phyloP scores from a whole-genome alignment of 2,113 vertebrate genomes.

The Mirounga angustirostris region DNA sequence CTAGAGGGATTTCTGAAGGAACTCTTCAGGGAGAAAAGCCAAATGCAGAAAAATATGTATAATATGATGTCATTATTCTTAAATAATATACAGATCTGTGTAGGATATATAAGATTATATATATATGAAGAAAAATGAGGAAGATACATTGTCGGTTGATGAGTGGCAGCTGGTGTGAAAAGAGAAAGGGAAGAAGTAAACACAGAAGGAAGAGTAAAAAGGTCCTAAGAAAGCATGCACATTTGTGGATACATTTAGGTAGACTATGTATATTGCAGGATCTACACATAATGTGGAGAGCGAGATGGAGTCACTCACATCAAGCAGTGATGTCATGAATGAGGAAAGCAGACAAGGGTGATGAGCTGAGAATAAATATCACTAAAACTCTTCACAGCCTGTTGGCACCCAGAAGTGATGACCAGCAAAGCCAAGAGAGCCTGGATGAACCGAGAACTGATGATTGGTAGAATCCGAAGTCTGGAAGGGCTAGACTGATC shows the following conservation, averaged over 20 bases:
- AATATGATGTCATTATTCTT: constrained; percentile 9
- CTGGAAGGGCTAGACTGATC: not conserved
- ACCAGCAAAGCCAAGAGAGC: not conserved
- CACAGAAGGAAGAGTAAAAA: not conserved
- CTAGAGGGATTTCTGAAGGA: not conserved
- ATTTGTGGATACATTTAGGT: not conserved
- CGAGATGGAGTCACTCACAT: not conserved
- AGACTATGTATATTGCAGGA: not conserved
- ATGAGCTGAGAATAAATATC: not conserved
- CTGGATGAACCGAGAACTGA: not conserved
- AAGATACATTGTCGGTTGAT: not conserved
- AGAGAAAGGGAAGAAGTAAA: not conserved
- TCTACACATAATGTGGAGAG: not conserved
- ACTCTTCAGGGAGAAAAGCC: not conserved
- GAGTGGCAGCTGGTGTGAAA: not conserved
- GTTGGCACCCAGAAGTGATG: not conserved
- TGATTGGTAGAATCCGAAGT: not conserved
- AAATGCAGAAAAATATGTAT: not conserved
- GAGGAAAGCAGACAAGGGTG: not conserved
- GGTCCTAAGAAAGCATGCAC: not conserved
- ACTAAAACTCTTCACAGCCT: not conserved
- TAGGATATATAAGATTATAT: not conserved
- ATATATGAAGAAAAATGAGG: not conserved
- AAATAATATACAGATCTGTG: not conserved
- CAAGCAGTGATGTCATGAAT: not conserved